Percentiles rank a stretch among this genome's conserved stretches.
Conservation (phyloP, 1,140 invertebrate species). For the Drosophila navojoa region DNA sequence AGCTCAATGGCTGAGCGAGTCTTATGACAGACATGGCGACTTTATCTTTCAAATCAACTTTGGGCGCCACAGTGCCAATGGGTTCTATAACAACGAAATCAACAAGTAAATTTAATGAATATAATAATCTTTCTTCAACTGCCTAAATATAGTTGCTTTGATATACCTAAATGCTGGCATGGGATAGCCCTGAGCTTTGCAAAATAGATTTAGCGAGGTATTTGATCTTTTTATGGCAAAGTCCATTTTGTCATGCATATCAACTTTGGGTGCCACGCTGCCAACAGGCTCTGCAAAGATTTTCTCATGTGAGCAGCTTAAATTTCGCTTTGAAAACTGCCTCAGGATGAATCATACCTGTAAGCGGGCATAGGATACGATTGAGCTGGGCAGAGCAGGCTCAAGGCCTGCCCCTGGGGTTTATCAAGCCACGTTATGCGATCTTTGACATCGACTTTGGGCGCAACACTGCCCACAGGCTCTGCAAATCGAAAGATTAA, state of each 20-base stretch:
- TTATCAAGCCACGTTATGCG: constrained; percentile 86
- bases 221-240: constrained; percentile 51
- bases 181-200: constrained; percentile 88
- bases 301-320: background rate
- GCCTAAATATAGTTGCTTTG: constrained; percentile 76
- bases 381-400: constrained; percentile 87
- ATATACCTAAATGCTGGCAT: constrained; percentile 88
- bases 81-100: constrained; percentile 85
- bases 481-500: constrained; percentile 51
- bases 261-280: constrained; percentile 88
- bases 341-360: constrained; percentile 84
- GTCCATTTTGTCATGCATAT: constrained; percentile 81
- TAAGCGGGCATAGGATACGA: constrained; percentile 88
- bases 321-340: constrained; percentile 49
- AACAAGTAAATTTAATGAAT: background rate
- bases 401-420: constrained; percentile 70
- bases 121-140: constrained; percentile 85
- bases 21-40: constrained; percentile 87
- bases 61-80: constrained; percentile 88
- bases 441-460: constrained; percentile 87
- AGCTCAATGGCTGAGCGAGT: constrained; percentile 84
- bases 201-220: constrained; percentile 80
- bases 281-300: constrained; percentile 87
- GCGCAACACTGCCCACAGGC: constrained; percentile 87
- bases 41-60: constrained; percentile 85